Percentiles rank a stretch among this genome's conserved stretches.
These are phyloP conservation scores for Lapara coniferarum DNA, from an alignment of 2,888 invertebrate genomes.

Conservation along the genomic window DNA sequence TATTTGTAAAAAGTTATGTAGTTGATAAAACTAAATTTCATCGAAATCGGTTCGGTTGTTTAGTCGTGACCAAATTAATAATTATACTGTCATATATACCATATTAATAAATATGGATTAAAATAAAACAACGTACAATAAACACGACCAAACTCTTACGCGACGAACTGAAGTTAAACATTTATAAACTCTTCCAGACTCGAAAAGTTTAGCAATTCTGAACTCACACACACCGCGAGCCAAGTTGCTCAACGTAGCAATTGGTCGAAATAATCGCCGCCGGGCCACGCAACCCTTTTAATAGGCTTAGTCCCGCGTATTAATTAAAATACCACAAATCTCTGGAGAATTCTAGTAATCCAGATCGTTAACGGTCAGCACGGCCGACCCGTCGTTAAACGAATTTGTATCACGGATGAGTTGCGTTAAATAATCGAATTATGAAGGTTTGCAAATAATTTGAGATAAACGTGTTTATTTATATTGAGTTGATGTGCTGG, in stretches of 20 bases:
- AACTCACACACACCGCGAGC: background rate
- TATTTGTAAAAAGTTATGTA: too few species aligned
- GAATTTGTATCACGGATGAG: background rate
- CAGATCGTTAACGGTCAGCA: slow-evolving; percentile 27
- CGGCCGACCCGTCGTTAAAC: background rate
- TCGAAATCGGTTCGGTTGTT: too few species aligned
- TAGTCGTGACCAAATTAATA: too few species aligned
- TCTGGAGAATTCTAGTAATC: slow-evolving; percentile 31
- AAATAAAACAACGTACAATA: too few species aligned
- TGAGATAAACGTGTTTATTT: background rate
- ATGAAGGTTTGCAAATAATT: background rate
- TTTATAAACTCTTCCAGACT: background rate
- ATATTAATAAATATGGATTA: too few species aligned
- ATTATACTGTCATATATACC: too few species aligned
- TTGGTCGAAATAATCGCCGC: background rate
- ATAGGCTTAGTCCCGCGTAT: slow-evolving; percentile 9
- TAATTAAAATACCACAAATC: slow-evolving; percentile 17
- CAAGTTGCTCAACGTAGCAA: slow-evolving; percentile 3
- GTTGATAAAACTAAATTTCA: too few species aligned
- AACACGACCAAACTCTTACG: background rate
- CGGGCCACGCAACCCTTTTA: slow-evolving; percentile 8
- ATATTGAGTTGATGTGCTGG: too few species aligned
- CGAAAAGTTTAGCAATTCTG: background rate
- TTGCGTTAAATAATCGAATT: background rate
- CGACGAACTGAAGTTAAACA: background rate